These are phyloP conservation scores for Agriopis leucophaearia DNA, from an alignment of 2,888 invertebrate genomes.

Conservation along the genomic window DNA sequence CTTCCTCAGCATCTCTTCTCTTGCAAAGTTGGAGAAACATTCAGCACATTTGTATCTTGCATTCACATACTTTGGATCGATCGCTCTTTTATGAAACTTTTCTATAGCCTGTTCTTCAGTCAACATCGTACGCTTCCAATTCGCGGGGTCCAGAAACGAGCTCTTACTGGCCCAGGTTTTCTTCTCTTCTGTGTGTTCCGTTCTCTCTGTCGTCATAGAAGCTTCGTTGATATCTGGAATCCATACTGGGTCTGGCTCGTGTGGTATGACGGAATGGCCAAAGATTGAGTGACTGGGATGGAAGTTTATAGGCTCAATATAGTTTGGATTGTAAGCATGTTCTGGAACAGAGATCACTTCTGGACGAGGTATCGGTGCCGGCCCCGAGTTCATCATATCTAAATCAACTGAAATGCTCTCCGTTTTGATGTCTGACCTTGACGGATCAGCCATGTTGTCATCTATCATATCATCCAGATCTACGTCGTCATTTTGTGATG, in stretches of 20 bases:
- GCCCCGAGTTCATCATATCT: constrained; percentile 10
- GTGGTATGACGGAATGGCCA: constrained; percentile 15
- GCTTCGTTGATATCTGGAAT: constrained; percentile 41
- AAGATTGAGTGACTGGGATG: constrained; percentile 40
- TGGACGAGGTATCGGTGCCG: background rate
- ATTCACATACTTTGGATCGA: constrained; percentile 62
- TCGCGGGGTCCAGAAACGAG: constrained; percentile 54
- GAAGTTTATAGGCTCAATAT: constrained; percentile 20
- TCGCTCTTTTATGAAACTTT: constrained; percentile 62
- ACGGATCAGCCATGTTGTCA: constrained; percentile 19
- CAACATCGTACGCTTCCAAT: constrained; percentile 68
- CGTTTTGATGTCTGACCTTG: constrained; percentile 14
- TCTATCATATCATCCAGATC: constrained; percentile 26
- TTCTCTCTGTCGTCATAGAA: constrained; percentile 15
- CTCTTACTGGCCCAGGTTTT: constrained; percentile 39
- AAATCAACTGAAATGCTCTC: constrained; percentile 13
- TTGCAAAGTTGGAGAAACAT: constrained; percentile 72
- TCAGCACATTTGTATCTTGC: constrained; percentile 66
- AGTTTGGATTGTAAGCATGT: constrained; percentile 11
- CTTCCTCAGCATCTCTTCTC: constrained; percentile 67
- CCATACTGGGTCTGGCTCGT: constrained; percentile 35
- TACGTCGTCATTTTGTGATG: constrained; percentile 29
- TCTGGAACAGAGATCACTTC: constrained; percentile 11
- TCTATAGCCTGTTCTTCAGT: constrained; percentile 70
- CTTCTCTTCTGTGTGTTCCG: constrained; percentile 19